Base-by-base conservation (phyloP, 2,888 invertebrate genomes). In the Drosophila anceps region DNA sequence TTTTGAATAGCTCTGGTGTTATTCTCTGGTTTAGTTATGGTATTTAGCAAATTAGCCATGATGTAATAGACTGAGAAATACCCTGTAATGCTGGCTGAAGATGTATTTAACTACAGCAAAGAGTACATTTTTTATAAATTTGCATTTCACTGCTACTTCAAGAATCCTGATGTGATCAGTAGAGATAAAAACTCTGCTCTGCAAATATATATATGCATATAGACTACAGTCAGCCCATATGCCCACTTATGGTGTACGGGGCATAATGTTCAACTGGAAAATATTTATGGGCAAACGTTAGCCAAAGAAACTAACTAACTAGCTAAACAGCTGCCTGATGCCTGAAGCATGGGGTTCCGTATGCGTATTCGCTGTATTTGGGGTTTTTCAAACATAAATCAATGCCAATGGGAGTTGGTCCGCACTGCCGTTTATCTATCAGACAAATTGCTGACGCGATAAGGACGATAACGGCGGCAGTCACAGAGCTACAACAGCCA, bases 321-420 rank as follows among this genome's bases (percentile, higher is more conserved):
- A 54, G 54, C 54, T 29, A 55, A 68, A 68, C 64, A 65, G 46
- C 57, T 73, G 68, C 43, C 51, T 24, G 39, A 0, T 18, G 37
- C 12, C 27, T 27, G 2, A 18, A n/a, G 44, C 43, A 31, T 29
- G 46, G 50, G 29, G 41, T 24, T 46, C 18, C 20, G 43, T 20
- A 53, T 15, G 35, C 31, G 24, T 24, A 33, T 35, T 43, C 37
- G 37, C 44, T 43, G 18, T 62, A 33, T 58, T 63, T 60, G 48
- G 54, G 58, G 35, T 18, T 73, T 73, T 78, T 62, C 64, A 73
- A 44, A 64, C 81, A 84, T 87, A 84, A 84, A 84, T 84, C 84
- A 88, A 70, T 75, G 84, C 74, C 84, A 84, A 87, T 79, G 83
- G 70, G 53, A 33, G 59, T 27, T 37, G 84, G 75, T 66, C 67